phyloP scores from a whole-genome alignment of 2,888 invertebrate genomes.

The Cheilosia soror region DNA sequence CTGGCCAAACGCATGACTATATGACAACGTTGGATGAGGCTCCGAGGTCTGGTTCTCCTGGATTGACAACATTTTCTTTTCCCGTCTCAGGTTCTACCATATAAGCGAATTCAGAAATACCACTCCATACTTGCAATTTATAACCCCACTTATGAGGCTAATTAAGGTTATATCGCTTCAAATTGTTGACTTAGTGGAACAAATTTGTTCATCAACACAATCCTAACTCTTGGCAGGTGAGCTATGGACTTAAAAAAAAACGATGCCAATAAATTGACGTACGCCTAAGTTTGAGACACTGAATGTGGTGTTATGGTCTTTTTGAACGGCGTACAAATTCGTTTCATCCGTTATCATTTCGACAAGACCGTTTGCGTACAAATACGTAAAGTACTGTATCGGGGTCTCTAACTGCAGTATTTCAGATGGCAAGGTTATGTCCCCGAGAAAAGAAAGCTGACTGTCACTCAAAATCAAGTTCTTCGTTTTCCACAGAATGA shows the following conservation, averaged over 20 bases:
- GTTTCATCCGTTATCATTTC: constrained; percentile 19
- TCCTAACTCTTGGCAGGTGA: constrained; percentile 25
- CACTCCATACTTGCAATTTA: not conserved
- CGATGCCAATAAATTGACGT: not conserved
- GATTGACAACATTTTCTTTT: constrained; percentile 7
- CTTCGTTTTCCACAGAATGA: constrained; percentile 1
- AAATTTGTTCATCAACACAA: not conserved
- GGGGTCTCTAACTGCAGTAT: constrained; percentile 7
- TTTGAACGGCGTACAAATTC: constrained; percentile 4
- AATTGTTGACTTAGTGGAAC: not conserved
- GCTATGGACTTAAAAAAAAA: no score
- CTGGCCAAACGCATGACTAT: constrained; percentile 64
- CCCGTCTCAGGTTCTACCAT: not conserved
- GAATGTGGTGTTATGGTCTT: constrained; percentile 22
- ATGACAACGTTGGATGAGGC: constrained; percentile 75
- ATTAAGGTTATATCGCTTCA: not conserved
- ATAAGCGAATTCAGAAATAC: not conserved
- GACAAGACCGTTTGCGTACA: not conserved
- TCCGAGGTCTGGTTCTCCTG: constrained; percentile 51
- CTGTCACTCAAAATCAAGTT: constrained; percentile 11
- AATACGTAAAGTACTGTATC: constrained; percentile 10
- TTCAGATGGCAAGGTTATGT: constrained; percentile 2
- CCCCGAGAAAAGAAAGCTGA: constrained; percentile 11
- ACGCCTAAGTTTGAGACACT: not conserved
- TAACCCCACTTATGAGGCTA: constrained; percentile 4